Evolutionary conservation across 2,888 invertebrate species (phyloP).

Genomic region (Hylaea fasciaria): DNA sequence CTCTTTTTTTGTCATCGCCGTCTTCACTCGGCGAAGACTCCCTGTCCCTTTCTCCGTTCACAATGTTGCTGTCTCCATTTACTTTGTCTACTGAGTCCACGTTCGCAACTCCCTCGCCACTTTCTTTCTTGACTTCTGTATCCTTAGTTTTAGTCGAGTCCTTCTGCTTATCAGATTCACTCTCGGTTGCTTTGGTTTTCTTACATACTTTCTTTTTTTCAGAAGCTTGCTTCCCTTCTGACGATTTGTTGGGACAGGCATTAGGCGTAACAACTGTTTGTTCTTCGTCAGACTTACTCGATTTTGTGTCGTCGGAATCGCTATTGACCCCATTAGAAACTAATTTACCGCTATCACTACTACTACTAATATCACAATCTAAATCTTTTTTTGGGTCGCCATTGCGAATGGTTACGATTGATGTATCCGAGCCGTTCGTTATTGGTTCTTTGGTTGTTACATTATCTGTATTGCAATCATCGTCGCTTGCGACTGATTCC

Average conservation of each 20-base stretch:
- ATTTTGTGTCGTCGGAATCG: constrained; percentile 75
- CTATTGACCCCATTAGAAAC: constrained; percentile 79
- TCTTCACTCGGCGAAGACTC: constrained; percentile 80
- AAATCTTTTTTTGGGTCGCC: constrained; percentile 75
- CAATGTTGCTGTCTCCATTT: constrained; percentile 65
- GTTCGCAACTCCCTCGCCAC: constrained; percentile 50
- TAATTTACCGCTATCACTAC: constrained; percentile 80
- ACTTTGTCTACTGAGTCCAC: constrained; percentile 58
- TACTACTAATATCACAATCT: constrained; percentile 84
- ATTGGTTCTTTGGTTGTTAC: constrained; percentile 79
- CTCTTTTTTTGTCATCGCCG: constrained; percentile 85
- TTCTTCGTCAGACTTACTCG: constrained; percentile 71
- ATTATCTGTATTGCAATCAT: constrained; percentile 65
- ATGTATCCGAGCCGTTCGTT: constrained; percentile 73
- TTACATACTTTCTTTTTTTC: constrained; percentile 73
- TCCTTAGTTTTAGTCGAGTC: constrained; percentile 56
- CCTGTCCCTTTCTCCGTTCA: constrained; percentile 76
- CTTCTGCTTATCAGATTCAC: constrained; percentile 66
- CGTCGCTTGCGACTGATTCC: constrained; percentile 61
- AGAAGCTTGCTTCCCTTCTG: constrained; percentile 59
- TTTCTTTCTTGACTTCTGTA: constrained; percentile 58
- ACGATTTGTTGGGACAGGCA: constrained; percentile 56
- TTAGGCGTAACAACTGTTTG: constrained; percentile 50
- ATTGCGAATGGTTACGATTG: constrained; percentile 66
- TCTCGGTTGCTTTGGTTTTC: constrained; percentile 64